These are phyloP conservation scores for Nasonia vitripennis DNA, from an alignment of 1,140 invertebrate species.

Conservation along the genomic window DNA sequence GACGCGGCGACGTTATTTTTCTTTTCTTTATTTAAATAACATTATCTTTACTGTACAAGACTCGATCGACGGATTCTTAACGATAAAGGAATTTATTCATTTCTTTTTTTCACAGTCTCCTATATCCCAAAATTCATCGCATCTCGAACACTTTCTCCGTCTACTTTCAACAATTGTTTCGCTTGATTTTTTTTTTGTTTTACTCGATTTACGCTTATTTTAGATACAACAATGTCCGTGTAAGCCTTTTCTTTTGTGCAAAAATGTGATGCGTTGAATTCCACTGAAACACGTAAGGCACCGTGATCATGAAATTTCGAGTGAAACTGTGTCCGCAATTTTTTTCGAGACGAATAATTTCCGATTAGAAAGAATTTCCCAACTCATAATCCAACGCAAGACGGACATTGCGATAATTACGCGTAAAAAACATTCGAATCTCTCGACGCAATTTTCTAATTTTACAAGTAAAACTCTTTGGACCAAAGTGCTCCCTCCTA, in stretches of 20 bases:
- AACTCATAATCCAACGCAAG: neutral
- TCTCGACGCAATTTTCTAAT: constrained; percentile 5
- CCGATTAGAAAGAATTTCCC: neutral
- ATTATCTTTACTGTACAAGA: constrained; percentile 52
- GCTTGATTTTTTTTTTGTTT: neutral
- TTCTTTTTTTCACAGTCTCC: constrained; percentile 24
- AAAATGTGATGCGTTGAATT: constrained; percentile 28
- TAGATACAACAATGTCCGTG: constrained; percentile 10
- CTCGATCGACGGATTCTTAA: constrained; percentile 55
- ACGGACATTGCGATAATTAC: neutral
- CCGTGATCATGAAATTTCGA: constrained; percentile 51
- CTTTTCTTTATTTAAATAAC: constrained; percentile 43
- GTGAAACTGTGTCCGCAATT: constrained; percentile 7
- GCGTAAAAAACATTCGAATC: neutral
- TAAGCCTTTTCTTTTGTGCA: constrained; percentile 8
- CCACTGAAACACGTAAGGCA: constrained; percentile 52
- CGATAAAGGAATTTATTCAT: constrained; percentile 41
- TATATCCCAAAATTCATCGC: constrained; percentile 23
- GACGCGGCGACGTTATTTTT: constrained; percentile 40
- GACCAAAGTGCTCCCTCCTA: constrained; percentile 11
- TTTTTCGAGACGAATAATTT: neutral
- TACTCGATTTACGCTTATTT: neutral
- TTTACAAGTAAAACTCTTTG: constrained; percentile 32
- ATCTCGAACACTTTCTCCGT: constrained; percentile 32
- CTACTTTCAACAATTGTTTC: constrained; percentile 46